Evolutionary conservation across 2,113 vertebrate genomes (phyloP).

Genomic region (Chamaetylas fuelleborni): DNA sequence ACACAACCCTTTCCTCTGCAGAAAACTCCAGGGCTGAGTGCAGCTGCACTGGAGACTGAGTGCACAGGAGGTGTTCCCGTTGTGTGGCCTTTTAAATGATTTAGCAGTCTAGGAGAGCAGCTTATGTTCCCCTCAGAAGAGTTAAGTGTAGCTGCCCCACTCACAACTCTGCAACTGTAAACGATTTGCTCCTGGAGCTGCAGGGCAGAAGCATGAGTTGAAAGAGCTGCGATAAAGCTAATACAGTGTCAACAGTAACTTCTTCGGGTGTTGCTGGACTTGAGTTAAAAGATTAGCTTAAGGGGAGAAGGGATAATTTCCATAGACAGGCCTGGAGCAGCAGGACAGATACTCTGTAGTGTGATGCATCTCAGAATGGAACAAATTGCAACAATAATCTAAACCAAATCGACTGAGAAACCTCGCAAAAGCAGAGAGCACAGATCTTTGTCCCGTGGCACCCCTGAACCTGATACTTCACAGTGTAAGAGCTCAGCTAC

Average conservation of each 20-base stretch:
- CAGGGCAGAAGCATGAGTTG: not conserved
- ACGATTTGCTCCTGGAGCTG: not conserved
- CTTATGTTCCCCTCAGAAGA: not conserved
- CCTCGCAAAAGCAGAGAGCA: not conserved
- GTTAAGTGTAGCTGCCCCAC: not conserved
- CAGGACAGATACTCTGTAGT: not conserved
- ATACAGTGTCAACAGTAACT: not conserved
- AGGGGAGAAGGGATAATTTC: not conserved
- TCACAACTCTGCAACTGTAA: not conserved
- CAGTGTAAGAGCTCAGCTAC: not conserved
- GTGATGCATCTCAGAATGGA: not conserved
- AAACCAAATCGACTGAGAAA: not conserved
- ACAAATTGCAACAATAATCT: not conserved
- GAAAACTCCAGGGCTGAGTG: not conserved
- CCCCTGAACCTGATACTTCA: not conserved
- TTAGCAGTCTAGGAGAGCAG: not conserved
- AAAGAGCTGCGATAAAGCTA: not conserved
- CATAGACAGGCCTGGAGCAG: not conserved
- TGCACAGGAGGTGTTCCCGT: rapidly evolving
- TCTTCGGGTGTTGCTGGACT: not conserved
- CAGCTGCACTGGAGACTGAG: not conserved
- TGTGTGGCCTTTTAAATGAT: not conserved
- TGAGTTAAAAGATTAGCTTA: not conserved
- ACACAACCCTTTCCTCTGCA: not conserved
- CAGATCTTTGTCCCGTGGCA: not conserved